A percentile compares a stretch with the other conserved stretches of the same genome.
phyloP scores from a whole-genome alignment of 2,113 vertebrate genomes.

The Genyomyrus donnyi region DNA sequence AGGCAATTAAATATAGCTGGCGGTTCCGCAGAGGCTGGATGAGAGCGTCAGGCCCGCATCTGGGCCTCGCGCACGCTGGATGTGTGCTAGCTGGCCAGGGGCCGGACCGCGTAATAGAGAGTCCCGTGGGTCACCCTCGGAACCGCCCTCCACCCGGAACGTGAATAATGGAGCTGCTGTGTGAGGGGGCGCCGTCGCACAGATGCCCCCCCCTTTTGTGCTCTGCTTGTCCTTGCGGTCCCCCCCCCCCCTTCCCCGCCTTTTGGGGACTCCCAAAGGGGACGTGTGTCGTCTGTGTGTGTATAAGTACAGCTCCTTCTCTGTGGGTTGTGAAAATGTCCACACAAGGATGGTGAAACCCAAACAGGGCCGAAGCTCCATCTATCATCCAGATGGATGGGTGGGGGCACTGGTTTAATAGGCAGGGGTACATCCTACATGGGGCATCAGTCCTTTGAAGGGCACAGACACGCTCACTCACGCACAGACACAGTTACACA shows the following conservation, averaged over 20 bases:
- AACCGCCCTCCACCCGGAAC: background rate
- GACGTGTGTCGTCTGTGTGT: background rate
- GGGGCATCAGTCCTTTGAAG: background rate
- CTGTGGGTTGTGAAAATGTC: background rate
- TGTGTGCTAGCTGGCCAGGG: conserved; percentile 1
- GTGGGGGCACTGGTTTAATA: background rate
- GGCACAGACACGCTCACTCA: background rate
- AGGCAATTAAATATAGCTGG: background rate
- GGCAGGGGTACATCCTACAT: background rate
- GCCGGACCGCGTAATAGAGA: background rate
- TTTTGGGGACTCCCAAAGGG: background rate
- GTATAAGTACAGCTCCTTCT: background rate
- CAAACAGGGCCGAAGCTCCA: background rate
- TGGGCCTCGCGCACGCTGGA: background rate
- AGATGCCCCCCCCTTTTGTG: background rate
- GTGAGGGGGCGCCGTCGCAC: background rate
- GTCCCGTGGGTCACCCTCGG: background rate
- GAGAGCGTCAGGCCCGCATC: background rate
- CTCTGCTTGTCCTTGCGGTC: background rate
- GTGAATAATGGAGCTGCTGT: background rate
- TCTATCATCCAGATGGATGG: background rate
- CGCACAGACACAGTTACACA: conserved; percentile 8
- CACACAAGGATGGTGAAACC: background rate
- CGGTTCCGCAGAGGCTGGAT: background rate
- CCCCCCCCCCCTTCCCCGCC: background rate